Conservation (phyloP, 1,140 invertebrate species). For the Heliconius congener region DNA sequence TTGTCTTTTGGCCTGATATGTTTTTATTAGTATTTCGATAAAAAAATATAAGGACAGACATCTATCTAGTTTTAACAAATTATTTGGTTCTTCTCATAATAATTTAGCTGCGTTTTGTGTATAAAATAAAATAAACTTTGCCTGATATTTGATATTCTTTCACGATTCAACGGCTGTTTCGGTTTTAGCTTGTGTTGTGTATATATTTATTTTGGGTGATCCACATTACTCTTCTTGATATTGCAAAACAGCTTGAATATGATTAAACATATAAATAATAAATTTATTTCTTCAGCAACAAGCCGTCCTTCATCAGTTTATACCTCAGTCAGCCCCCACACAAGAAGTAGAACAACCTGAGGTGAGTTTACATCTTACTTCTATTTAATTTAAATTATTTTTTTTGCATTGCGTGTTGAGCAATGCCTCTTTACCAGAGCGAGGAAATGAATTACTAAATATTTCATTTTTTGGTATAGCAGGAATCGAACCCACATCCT, state of each 20-base stretch:
- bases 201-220: no score
- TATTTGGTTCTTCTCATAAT: no score
- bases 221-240: no score
- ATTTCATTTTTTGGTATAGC: no score
- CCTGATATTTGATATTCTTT: background rate
- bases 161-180: background rate
- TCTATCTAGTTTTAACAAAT: no score
- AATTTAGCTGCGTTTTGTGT: no score
- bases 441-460: no score
- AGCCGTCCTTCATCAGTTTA: constrained; percentile 68
- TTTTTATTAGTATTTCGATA: background rate
- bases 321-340: constrained; percentile 70
- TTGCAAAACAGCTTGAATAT: no score
- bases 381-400: background rate
- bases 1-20: background rate
- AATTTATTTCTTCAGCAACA: constrained; percentile 54
- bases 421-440: no score
- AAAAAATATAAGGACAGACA: no score
- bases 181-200: background rate
- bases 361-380: constrained; percentile 42
- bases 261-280: background rate
- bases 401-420: background rate
- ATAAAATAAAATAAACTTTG: no score
- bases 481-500: no score
- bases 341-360: constrained; percentile 74